Conservation (phyloP, 2,113 vertebrate genomes). For the Vanacampus margaritifer region DNA sequence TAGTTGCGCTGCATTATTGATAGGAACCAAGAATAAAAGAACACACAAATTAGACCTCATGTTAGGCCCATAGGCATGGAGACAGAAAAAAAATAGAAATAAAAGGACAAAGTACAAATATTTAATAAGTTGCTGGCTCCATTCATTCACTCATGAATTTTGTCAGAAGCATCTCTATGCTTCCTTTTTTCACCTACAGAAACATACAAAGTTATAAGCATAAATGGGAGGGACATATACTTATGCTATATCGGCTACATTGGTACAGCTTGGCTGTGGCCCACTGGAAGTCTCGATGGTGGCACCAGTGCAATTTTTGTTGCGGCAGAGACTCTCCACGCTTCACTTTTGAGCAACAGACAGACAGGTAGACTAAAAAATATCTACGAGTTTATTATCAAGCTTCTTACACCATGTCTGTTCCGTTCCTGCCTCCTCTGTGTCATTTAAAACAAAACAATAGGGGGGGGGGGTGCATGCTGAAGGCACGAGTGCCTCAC, state of each 20-base stretch:
- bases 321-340: background rate
- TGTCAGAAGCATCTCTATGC: too few relatives aligned
- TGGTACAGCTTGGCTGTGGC: too few relatives aligned
- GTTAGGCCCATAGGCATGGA: too few relatives aligned
- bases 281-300: too few relatives aligned
- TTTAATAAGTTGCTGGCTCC: too few relatives aligned
- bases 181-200: background rate
- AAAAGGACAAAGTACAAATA: too few relatives aligned
- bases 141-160: too few relatives aligned
- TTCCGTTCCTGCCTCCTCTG: background rate
- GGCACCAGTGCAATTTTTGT: too few relatives aligned
- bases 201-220: background rate
- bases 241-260: too few relatives aligned
- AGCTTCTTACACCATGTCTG: background rate
- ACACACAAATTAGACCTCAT: background rate
- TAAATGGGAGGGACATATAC: too few relatives aligned
- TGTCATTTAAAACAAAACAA: background rate
- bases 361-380: background rate
- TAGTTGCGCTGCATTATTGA: background rate
- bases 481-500: constrained; percentile 46
- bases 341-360: too few relatives aligned
- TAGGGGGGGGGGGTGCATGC: background rate
- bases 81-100: too few relatives aligned
- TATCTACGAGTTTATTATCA: background rate
- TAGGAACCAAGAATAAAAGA: background rate